A percentile compares a stretch with the other conserved stretches of the same genome.
Conservation (phyloP, 1,140 invertebrate species). For the Pararge aegeria region DNA sequence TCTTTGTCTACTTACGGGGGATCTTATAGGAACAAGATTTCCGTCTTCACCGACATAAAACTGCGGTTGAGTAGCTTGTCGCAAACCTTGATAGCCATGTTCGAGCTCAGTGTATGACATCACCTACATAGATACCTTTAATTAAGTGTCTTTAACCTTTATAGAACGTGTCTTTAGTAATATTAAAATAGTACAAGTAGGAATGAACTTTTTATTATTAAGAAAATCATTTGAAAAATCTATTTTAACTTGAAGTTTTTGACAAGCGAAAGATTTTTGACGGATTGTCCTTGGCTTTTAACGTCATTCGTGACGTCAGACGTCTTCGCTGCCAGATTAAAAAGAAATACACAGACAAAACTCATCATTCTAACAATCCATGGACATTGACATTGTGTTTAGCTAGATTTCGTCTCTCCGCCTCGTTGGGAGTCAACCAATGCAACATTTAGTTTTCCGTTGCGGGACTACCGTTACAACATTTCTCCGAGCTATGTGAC, state of each 20-base stretch:
- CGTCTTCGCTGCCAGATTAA: no score
- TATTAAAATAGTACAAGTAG: not conserved
- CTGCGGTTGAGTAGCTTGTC: conserved; percentile 83
- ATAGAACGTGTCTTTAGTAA: conserved; percentile 9
- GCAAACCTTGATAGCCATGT: conserved; percentile 91
- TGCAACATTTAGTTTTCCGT: no score
- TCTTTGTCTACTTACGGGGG: conserved; percentile 60
- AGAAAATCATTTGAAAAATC: not conserved
- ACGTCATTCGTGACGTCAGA: no score
- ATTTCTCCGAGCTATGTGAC: no score
- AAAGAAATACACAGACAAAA: no score
- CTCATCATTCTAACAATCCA: no score
- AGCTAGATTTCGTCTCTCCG: no score
- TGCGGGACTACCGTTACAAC: no score
- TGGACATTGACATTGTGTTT: no score
- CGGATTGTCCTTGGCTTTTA: not conserved
- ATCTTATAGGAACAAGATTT: conserved; percentile 79
- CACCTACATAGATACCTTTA: conserved; percentile 66
- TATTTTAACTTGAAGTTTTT: conserved; percentile 3
- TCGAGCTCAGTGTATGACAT: conserved; percentile 95
- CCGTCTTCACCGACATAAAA: conserved; percentile 85
- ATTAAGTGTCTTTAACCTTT: conserved; percentile 10
- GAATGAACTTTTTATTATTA: not conserved
- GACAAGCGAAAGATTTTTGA: conserved; percentile 1
- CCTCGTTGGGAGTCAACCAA: no score